Conservation (phyloP, 64 coral and sea anemone genomes). For the Montipora efflorescens region DNA sequence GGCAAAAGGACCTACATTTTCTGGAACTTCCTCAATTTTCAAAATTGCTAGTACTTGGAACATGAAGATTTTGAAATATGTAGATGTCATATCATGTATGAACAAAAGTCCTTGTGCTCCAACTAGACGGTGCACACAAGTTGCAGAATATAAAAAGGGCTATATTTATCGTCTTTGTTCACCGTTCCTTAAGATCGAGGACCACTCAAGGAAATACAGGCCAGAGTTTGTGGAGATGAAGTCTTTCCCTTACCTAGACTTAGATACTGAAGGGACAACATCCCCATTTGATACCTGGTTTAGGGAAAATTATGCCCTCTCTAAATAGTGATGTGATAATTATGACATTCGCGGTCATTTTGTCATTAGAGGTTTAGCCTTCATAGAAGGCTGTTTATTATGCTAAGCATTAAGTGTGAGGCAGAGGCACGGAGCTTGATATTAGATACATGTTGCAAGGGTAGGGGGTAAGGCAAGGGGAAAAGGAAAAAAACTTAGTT, state of each 20-base stretch:
- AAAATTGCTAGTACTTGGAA: slow-evolving; percentile 24
- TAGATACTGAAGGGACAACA: slow-evolving; percentile 26
- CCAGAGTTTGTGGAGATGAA: slow-evolving; percentile 27
- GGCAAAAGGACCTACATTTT: slow-evolving; percentile 2
- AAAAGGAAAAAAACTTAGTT: too few relatives aligned
- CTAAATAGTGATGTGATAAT: neutral
- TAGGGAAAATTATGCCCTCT: neutral
- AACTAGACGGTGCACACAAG: neutral
- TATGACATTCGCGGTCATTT: neutral
- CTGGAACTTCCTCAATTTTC: neutral
- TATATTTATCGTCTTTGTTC: neutral
- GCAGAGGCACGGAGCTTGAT: too few relatives aligned
- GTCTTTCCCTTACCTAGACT: slow-evolving; percentile 25
- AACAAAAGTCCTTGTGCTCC: neutral
- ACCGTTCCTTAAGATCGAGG: slow-evolving; percentile 13
- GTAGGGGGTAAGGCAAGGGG: too few relatives aligned
- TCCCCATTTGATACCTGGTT: slow-evolving; percentile 14
- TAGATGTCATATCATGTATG: neutral
- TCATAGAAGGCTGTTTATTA: too few relatives aligned
- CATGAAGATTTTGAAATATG: slow-evolving; percentile 24
- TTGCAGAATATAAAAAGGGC: neutral
- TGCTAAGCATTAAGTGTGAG: too few relatives aligned
- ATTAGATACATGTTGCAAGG: too few relatives aligned
- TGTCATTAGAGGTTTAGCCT: neutral
- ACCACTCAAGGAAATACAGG: slow-evolving; percentile 32